Percentiles rank a stretch among this genome's conserved stretches.
Conservation (phyloP, 2,113 vertebrate genomes). For the Ahaetulla prasina region DNA sequence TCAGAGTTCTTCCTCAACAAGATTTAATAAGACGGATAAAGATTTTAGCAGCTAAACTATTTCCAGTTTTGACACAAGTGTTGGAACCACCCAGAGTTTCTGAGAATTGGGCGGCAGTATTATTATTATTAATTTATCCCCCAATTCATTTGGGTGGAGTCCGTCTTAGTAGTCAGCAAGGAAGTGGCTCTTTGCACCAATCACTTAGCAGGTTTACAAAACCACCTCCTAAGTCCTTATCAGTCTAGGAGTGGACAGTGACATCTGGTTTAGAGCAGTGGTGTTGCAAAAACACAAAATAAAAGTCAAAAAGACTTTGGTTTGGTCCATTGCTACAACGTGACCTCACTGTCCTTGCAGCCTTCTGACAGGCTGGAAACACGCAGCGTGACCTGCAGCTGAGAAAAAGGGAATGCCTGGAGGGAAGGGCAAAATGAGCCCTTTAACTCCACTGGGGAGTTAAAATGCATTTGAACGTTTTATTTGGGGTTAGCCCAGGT, state of each 20-base stretch:
- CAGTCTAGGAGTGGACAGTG: not conserved
- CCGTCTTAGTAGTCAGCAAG: not conserved
- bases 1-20: not conserved
- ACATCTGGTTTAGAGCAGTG: not conserved
- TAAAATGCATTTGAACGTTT: not conserved
- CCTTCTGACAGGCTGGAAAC: not conserved
- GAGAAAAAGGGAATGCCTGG: not conserved
- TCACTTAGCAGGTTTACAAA: not conserved
- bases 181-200: not conserved
- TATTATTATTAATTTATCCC: not conserved
- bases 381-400: not conserved
- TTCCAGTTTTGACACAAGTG: not conserved
- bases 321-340: not conserved
- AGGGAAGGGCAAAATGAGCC: not conserved
- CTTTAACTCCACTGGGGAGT: not conserved
- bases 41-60: not conserved
- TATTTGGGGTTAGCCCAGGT: not conserved
- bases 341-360: not conserved
- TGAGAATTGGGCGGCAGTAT: not conserved
- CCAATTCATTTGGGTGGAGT: not conserved
- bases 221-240: not conserved
- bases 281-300: not conserved
- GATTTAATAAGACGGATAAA: not conserved
- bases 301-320: not conserved
- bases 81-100: not conserved